These are phyloP conservation scores for Branchinecta lindahli DNA, from an alignment of 1,140 invertebrate genomes.

Conservation along the genomic window DNA sequence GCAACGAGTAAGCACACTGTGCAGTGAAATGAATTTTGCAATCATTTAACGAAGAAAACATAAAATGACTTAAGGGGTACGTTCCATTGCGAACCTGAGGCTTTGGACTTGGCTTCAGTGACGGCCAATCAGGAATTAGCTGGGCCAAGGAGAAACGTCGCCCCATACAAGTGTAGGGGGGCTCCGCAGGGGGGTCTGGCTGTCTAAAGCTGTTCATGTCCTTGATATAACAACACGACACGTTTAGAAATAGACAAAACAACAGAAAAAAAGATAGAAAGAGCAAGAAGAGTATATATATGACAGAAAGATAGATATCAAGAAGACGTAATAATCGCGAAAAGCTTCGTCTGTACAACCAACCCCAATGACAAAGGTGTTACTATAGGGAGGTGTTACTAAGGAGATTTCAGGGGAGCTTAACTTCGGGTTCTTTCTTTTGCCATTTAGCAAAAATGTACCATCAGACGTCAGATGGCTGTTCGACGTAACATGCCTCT, in stretches of 20 bases:
- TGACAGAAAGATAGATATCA: conserved; percentile 16
- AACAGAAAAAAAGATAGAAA: conserved; percentile 10
- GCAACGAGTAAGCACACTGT: neutral
- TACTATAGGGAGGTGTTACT: no score
- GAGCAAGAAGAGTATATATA: conserved; percentile 14
- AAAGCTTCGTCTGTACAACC: neutral
- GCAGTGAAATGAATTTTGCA: conserved; percentile 5
- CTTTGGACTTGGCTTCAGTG: conserved; percentile 60
- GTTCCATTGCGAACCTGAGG: conserved; percentile 35
- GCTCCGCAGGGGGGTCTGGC: conserved; percentile 4
- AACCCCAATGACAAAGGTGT: no score
- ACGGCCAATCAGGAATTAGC: conserved; percentile 90
- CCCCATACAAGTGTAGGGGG: conserved; percentile 13
- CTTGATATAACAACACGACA: conserved; percentile 5
- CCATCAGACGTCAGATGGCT: no score
- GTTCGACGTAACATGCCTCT: no score
- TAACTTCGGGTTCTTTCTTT: no score
- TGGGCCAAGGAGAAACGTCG: conserved; percentile 80
- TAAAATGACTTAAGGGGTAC: conserved; percentile 13
- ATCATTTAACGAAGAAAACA: conserved; percentile 7
- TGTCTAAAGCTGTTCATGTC: conserved; percentile 2
- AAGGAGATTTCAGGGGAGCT: no score
- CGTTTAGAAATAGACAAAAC: conserved; percentile 14
- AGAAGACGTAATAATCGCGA: neutral
- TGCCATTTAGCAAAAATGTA: no score